phyloP scores from a whole-genome alignment of 37 sponge, comb jelly and placozoan species.

The Mnemiopsis leidyi region DNA sequence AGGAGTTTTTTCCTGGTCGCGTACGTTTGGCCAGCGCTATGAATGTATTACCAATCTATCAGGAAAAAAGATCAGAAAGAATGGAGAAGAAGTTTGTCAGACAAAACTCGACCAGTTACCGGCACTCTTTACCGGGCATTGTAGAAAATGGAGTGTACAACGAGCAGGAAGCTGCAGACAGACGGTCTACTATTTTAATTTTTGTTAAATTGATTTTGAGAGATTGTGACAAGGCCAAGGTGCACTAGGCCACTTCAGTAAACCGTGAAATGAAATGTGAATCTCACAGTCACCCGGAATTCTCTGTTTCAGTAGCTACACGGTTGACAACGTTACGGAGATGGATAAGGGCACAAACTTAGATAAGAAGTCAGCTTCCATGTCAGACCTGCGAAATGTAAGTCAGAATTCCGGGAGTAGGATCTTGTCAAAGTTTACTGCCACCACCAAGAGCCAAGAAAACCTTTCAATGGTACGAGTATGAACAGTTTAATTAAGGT shows the following conservation, averaged over 20 bases:
- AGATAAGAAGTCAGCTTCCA: conserved; percentile 1
- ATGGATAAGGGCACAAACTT: neutral
- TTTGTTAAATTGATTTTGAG: too few species aligned
- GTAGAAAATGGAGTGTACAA: neutral
- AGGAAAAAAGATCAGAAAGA: neutral
- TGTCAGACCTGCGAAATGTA: conserved; percentile 5
- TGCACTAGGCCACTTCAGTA: too few species aligned
- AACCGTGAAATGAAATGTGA: too few species aligned
- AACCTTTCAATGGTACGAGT: neutral
- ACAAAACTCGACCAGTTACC: conserved; percentile 19
- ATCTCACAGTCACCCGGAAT: too few species aligned
- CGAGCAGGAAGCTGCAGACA: neutral
- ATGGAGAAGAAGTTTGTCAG: neutral
- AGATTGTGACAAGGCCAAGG: too few species aligned
- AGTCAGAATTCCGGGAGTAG: neutral
- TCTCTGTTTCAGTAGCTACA: neutral
- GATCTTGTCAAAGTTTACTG: neutral
- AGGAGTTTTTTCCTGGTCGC: too few species aligned
- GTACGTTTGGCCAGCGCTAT: too few species aligned
- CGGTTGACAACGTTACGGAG: neutral
- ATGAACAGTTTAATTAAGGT: too few species aligned
- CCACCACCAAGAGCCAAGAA: neutral
- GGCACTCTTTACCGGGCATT: neutral
- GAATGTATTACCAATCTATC: neutral
- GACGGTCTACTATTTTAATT: too few species aligned